Percentiles rank a stretch among this genome's conserved stretches.
Conservation (phyloP, 35 echinoderm and acorn worm species). For the Apostichopus parvimensis region DNA sequence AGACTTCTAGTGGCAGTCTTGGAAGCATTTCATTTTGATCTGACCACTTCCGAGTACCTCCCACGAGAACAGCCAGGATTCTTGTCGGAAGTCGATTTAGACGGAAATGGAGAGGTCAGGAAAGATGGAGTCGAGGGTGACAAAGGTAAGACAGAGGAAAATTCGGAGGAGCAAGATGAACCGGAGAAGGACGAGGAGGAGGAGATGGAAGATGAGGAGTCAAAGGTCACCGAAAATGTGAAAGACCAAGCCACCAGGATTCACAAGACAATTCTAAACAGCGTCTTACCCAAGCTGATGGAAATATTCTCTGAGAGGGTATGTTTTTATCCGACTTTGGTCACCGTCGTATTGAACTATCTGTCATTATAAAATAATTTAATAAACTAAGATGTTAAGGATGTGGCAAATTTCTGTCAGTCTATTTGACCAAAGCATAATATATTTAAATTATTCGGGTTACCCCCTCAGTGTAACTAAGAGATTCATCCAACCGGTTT, state of each 20-base stretch:
- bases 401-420: no score
- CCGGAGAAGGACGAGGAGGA: constrained; percentile 56
- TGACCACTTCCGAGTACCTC: constrained; percentile 62
- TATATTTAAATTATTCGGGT: not conserved
- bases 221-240: constrained; percentile 26
- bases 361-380: no score
- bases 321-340: not conserved
- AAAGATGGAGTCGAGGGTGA: not conserved
- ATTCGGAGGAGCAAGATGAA: constrained; percentile 1
- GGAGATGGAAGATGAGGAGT: constrained; percentile 17
- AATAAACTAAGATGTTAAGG: not conserved
- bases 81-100: not conserved
- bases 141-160: not conserved
- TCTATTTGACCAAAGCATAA: no score
- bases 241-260: constrained; percentile 79
- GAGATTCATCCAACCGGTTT: no score
- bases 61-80: not conserved
- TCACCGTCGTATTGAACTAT: no score
- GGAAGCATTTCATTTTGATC: constrained; percentile 93
- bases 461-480: no score
- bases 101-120: not conserved
- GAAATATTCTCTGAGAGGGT: constrained; percentile 86
- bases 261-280: constrained; percentile 78
- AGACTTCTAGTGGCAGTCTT: constrained; percentile 90
- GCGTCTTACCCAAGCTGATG: constrained; percentile 84